Evolutionary conservation across 2,113 vertebrate species (phyloP).

Genomic region (Lophura nycthemera): DNA sequence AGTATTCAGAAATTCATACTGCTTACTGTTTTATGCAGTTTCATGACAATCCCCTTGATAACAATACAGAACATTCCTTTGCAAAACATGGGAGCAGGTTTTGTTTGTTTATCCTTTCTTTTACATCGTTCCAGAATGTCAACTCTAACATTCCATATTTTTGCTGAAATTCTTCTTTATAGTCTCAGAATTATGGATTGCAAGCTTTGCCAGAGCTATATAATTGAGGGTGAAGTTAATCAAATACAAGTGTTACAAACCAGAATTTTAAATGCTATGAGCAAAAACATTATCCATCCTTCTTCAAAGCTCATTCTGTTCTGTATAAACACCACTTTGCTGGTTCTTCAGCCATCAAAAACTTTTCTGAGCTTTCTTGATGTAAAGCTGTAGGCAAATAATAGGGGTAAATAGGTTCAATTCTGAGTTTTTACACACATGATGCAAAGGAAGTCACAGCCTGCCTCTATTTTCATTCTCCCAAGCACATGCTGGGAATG

Average conservation of each 20-base stretch:
- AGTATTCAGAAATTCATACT: not conserved
- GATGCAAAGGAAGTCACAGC: not conserved
- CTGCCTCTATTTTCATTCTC: not conserved
- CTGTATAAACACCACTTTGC: not conserved
- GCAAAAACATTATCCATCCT: not conserved
- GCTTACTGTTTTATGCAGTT: not conserved
- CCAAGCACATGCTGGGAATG: not conserved
- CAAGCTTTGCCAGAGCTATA: conserved; percentile 36
- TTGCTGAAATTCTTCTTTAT: conserved; percentile 11
- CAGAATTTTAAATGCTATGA: not conserved
- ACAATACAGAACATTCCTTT: not conserved
- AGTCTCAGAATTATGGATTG: conserved; percentile 17
- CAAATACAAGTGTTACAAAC: conserved; percentile 52
- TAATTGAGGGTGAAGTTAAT: conserved; percentile 41
- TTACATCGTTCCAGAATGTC: conserved; percentile 14
- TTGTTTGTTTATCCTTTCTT: conserved; percentile 48
- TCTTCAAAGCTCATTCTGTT: not conserved
- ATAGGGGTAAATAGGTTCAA: not conserved
- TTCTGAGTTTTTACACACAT: not conserved
- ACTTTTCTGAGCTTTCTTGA: not conserved
- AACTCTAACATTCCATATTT: conserved; percentile 7
- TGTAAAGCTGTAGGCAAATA: not conserved
- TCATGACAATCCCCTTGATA: not conserved
- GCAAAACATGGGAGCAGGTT: not conserved
- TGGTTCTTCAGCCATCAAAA: not conserved